These are phyloP conservation scores for Sorex fumeus DNA, from an alignment of 2,113 vertebrate genomes.

Conservation along the genomic window DNA sequence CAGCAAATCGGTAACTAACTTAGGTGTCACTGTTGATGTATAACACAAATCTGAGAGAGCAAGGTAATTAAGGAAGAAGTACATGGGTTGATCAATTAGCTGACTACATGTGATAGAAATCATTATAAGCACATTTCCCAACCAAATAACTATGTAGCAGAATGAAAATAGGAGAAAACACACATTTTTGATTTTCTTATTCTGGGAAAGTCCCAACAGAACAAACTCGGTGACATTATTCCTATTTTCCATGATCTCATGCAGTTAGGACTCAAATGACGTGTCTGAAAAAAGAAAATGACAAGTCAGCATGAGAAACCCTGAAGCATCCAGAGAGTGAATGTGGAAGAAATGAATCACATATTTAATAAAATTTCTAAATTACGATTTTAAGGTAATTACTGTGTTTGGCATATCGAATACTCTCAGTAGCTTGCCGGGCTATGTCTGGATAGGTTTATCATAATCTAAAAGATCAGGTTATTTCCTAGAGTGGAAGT, in stretches of 20 bases:
- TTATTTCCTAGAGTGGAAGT: not conserved
- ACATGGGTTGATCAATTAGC: constrained; percentile 73
- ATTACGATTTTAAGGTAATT: not conserved
- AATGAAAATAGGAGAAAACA: constrained; percentile 68
- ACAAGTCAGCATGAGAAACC: not conserved
- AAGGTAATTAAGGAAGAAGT: constrained; percentile 76
- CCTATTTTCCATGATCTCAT: constrained; percentile 35
- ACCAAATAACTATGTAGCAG: constrained; percentile 66
- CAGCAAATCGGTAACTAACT: constrained; percentile 62
- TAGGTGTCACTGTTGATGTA: constrained; percentile 73
- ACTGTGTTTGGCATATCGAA: too few relatives aligned
- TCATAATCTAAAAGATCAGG: not conserved
- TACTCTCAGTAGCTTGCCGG: too few relatives aligned
- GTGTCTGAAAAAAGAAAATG: not conserved
- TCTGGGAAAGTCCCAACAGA: constrained; percentile 75
- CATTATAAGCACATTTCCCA: constrained; percentile 72
- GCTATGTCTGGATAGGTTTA: too few relatives aligned
- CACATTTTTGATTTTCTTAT: constrained; percentile 48
- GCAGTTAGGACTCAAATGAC: not conserved
- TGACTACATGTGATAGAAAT: constrained; percentile 65
- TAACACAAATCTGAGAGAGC: constrained; percentile 75
- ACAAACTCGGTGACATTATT: constrained; percentile 70
- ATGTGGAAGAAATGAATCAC: not conserved
- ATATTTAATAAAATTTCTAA: not conserved
- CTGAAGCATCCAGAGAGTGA: not conserved